These are phyloP conservation scores for Drosophila lacteicornis DNA, from an alignment of 1,140 invertebrate genomes.

Conservation along the genomic window DNA sequence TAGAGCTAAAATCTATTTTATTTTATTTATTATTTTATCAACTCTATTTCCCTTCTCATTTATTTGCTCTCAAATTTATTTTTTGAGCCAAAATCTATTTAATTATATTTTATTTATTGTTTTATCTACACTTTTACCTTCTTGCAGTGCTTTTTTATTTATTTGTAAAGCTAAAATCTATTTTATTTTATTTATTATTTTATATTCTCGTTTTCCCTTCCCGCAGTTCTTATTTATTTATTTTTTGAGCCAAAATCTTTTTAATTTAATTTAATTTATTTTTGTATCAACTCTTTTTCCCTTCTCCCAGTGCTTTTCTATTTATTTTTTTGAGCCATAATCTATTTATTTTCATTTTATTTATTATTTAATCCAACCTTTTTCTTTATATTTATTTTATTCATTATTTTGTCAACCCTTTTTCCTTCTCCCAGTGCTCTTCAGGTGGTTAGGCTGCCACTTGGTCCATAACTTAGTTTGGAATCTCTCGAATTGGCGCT, in stretches of 20 bases:
- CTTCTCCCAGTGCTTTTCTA: no score
- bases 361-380: background rate
- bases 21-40: background rate
- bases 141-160: background rate
- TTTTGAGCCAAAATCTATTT: background rate
- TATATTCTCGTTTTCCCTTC: no score
- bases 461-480: constrained; percentile 1
- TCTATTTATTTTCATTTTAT: background rate
- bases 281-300: background rate
- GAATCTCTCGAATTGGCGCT: constrained; percentile 4
- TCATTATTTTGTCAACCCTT: background rate
- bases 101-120: no score
- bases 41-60: no score
- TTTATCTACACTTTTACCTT: no score
- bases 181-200: no score
- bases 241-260: no score
- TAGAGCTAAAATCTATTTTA: background rate
- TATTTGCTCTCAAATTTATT: no score
- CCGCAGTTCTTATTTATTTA: no score
- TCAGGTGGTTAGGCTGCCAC: constrained; percentile 2
- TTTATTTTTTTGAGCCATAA: no score
- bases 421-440: background rate
- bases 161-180: no score
- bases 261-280: background rate
- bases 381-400: background rate